Conservation (phyloP, 2,113 vertebrate species). For the Rhabdomys dilectus region DNA sequence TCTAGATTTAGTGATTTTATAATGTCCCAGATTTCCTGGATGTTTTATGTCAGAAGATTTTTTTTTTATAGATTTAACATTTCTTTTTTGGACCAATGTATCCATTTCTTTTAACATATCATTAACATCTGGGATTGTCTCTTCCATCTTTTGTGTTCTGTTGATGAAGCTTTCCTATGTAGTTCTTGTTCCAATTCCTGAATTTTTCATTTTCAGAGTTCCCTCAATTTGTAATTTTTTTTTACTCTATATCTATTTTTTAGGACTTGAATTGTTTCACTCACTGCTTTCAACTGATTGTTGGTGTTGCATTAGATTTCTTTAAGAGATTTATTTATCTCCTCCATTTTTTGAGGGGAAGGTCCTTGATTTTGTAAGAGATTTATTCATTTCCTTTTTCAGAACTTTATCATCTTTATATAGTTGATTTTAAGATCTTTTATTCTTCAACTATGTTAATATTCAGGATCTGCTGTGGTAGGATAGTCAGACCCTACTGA, state of each 20-base stretch:
- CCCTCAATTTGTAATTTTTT: not conserved
- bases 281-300: not conserved
- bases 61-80: not conserved
- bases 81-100: not conserved
- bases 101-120: not conserved
- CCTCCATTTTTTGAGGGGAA: not conserved
- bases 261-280: not conserved
- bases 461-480: not conserved
- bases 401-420: not conserved
- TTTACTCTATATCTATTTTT: not conserved
- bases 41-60: not conserved
- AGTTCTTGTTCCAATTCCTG: not conserved
- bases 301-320: not conserved
- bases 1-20: not conserved
- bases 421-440: not conserved
- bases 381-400: not conserved
- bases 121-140: not conserved
- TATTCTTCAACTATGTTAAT: not conserved
- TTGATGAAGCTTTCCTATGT: not conserved
- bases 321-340: not conserved
- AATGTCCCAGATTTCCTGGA: not conserved
- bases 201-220: not conserved
- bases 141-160: not conserved
- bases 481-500: not conserved
- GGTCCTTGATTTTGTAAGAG: not conserved